These are phyloP conservation scores for Conopomorpha cramerella DNA, from an alignment of 1,140 invertebrate genomes.

Conservation along the genomic window DNA sequence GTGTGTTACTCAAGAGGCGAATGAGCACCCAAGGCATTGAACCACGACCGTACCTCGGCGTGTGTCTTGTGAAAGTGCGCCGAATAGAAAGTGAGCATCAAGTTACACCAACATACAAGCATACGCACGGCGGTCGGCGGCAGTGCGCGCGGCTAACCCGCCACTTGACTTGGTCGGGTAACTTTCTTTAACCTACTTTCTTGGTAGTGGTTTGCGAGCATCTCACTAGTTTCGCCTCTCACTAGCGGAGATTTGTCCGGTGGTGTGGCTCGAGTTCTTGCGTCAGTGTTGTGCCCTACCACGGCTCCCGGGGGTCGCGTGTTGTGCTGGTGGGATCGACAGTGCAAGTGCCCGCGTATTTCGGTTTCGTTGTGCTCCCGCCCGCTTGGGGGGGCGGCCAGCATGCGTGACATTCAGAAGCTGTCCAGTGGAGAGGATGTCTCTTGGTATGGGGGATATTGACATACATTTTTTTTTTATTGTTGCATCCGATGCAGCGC, in stretches of 20 bases:
- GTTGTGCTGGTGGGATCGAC: slow-evolving; percentile 40
- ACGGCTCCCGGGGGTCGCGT: slow-evolving; percentile 27
- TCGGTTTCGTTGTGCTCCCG: slow-evolving; percentile 27
- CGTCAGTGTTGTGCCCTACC: slow-evolving; percentile 38
- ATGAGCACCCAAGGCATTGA: slow-evolving; percentile 34
- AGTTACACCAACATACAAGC: slow-evolving; percentile 34
- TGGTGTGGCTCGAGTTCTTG: slow-evolving; percentile 51
- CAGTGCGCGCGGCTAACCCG: slow-evolving; percentile 34
- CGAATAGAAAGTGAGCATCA: slow-evolving; percentile 56
- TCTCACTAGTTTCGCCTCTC: slow-evolving; percentile 48
- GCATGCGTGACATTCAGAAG: slow-evolving; percentile 54
- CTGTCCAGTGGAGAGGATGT: slow-evolving; percentile 47
- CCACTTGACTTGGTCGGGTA: slow-evolving; percentile 38
- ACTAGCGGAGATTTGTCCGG: slow-evolving; percentile 30
- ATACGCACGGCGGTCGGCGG: no score
- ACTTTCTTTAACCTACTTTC: slow-evolving; percentile 60
- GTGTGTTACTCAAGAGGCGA: slow-evolving; percentile 30
- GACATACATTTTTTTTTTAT: slow-evolving; percentile 4
- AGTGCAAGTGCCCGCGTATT: slow-evolving; percentile 24
- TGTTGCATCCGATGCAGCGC: no score
- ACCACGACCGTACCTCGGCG: slow-evolving; percentile 38
- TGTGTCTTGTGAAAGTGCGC: slow-evolving; percentile 54
- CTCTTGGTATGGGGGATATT: slow-evolving; percentile 34
- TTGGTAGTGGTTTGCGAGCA: slow-evolving; percentile 28
- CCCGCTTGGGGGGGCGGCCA: slow-evolving; percentile 15